Conservation (phyloP, 2,797 vertebrate genomes). For the Pseudocheirus occidentalis region DNA sequence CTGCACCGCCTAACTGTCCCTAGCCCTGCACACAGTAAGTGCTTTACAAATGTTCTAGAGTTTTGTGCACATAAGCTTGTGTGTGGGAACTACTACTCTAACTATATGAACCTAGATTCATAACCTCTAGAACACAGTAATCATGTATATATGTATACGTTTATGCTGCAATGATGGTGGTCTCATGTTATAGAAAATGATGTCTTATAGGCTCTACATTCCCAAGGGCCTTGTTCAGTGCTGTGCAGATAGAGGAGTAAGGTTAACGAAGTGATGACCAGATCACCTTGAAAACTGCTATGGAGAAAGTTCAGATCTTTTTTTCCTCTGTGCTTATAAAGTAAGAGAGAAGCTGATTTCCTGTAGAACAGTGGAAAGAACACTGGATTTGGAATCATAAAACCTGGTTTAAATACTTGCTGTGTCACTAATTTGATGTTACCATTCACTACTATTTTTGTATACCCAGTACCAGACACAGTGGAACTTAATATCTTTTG, state of each 20-base stretch:
- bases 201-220: background rate
- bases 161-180: background rate
- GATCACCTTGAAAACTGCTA: constrained; percentile 5
- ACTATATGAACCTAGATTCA: background rate
- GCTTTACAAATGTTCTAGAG: background rate
- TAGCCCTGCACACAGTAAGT: background rate
- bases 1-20: too few species aligned
- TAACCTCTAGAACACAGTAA: background rate
- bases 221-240: background rate
- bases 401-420: background rate
- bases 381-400: background rate
- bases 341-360: background rate
- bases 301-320: background rate
- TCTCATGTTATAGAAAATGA: background rate
- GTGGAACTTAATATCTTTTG: background rate
- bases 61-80: background rate
- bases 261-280: background rate
- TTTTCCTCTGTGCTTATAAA: background rate
- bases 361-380: background rate
- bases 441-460: background rate
- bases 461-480: background rate
- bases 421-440: background rate
- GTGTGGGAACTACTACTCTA: background rate
- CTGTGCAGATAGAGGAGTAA: background rate
- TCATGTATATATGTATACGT: background rate